A percentile compares a stretch with the other conserved stretches of the same genome.
Conservation (phyloP, 1,140 invertebrate genomes). For the Trachelipus rathkii region DNA sequence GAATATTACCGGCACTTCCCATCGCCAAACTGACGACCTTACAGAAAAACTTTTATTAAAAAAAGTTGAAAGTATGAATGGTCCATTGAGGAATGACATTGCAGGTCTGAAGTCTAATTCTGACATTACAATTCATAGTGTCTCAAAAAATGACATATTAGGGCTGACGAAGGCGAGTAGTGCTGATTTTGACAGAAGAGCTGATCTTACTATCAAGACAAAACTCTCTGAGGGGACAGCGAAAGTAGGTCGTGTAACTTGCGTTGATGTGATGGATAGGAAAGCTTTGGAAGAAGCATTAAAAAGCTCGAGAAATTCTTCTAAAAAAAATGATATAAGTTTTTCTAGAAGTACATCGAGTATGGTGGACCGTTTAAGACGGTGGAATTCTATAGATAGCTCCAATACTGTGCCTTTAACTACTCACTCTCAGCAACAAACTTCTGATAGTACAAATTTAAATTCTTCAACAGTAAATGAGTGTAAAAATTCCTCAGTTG, state of each 20-base stretch:
- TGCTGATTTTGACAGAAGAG: slow-evolving; percentile 22
- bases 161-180: slow-evolving; percentile 28
- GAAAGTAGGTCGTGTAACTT: slow-evolving; percentile 40
- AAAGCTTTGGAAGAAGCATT: slow-evolving; percentile 44
- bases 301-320: slow-evolving; percentile 43
- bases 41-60: slow-evolving; percentile 31
- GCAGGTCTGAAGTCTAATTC: slow-evolving; percentile 42
- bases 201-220: slow-evolving; percentile 17
- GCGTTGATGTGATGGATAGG: slow-evolving; percentile 43
- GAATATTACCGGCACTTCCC: not conserved
- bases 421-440: slow-evolving; percentile 30
- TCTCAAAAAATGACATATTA: slow-evolving; percentile 42
- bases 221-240: slow-evolving; percentile 30
- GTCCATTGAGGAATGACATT: slow-evolving; percentile 33
- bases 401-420: slow-evolving; percentile 43
- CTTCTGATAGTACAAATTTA: slow-evolving; percentile 45
- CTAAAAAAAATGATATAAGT: slow-evolving; percentile 37
- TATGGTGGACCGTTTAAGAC: slow-evolving; percentile 35
- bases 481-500: slow-evolving; percentile 13
- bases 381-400: slow-evolving; percentile 41
- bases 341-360: slow-evolving; percentile 23
- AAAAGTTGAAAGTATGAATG: slow-evolving; percentile 31
- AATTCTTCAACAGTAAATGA: slow-evolving; percentile 29
- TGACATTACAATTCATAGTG: slow-evolving; percentile 45
- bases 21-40: slow-evolving; percentile 30